Conservation (phyloP, 2,888 invertebrate genomes). For the Lithophane leautieri region DNA sequence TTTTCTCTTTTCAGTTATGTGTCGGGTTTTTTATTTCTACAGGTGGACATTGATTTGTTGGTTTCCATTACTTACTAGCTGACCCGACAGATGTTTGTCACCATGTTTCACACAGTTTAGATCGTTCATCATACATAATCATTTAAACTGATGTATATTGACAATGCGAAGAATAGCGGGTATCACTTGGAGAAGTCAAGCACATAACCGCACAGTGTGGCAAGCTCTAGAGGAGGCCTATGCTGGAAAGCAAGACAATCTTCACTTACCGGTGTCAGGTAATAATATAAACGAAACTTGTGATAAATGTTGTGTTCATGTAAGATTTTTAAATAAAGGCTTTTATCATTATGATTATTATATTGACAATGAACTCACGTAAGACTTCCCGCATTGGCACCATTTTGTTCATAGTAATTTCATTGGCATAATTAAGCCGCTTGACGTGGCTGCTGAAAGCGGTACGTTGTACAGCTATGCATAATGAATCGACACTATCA, state of each 20-base stretch:
- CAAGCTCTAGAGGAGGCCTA: too few species aligned
- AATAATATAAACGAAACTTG: neutral
- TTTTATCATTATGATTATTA: too few species aligned
- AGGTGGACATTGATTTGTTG: neutral
- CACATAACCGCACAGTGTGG: too few species aligned
- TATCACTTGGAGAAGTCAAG: too few species aligned
- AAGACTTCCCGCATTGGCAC: neutral
- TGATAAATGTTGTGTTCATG: neutral
- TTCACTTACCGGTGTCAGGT: neutral
- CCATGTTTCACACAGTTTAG: neutral
- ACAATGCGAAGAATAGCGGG: too few species aligned
- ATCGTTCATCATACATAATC: too few species aligned
- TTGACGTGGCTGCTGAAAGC: constrained; percentile 2
- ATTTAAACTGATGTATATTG: neutral
- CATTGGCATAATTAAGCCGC: constrained; percentile 7
- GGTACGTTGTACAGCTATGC: neutral
- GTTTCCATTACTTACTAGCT: neutral
- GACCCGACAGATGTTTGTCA: neutral
- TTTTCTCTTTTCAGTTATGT: too few species aligned
- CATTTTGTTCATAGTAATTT: constrained; percentile 5
- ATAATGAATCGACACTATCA: constrained; percentile 25
- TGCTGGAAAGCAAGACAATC: neutral
- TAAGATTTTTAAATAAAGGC: too few species aligned
- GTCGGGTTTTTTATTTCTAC: too few species aligned
- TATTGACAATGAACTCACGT: neutral